phyloP scores from a whole-genome alignment of 2,113 vertebrate species.

The Canis aureus region DNA sequence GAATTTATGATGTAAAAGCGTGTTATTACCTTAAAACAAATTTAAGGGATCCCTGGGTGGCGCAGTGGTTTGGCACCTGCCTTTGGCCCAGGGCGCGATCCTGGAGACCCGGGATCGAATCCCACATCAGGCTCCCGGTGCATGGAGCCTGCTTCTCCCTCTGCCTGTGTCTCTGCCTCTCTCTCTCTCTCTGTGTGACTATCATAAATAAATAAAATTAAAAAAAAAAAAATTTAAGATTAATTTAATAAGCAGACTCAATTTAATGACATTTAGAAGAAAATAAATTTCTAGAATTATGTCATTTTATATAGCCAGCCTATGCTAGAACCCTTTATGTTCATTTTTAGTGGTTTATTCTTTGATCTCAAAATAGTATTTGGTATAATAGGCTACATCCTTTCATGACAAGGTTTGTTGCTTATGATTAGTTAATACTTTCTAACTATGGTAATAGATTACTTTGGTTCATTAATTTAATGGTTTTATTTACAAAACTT shows the following conservation, averaged over 20 bases:
- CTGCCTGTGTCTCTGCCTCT: too few relatives aligned
- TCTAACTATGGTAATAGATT: not conserved
- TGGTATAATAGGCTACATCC: not conserved
- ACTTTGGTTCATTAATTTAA: not conserved
- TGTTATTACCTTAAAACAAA: not conserved
- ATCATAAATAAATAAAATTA: too few relatives aligned
- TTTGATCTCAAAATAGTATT: slow-evolving; percentile 18
- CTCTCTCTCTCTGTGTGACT: too few relatives aligned
- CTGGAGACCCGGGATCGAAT: too few relatives aligned
- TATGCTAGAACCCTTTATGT: not conserved
- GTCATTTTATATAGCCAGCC: not conserved
- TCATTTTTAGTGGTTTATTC: not conserved
- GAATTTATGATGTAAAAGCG: not conserved
- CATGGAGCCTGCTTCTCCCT: too few relatives aligned
- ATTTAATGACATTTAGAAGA: not conserved
- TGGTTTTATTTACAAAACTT: slow-evolving; percentile 7
- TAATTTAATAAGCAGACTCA: not conserved
- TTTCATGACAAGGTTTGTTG: not conserved
- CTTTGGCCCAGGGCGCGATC: too few relatives aligned
- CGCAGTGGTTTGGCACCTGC: too few relatives aligned
- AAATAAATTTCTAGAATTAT: not conserved
- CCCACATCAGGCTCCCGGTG: too few relatives aligned
- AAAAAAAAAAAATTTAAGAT: not conserved
- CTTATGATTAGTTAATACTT: not conserved
- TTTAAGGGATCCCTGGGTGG: not conserved